Evolutionary conservation across 1,140 invertebrate genomes (phyloP).

Genomic region (Halictus rubicundus): DNA sequence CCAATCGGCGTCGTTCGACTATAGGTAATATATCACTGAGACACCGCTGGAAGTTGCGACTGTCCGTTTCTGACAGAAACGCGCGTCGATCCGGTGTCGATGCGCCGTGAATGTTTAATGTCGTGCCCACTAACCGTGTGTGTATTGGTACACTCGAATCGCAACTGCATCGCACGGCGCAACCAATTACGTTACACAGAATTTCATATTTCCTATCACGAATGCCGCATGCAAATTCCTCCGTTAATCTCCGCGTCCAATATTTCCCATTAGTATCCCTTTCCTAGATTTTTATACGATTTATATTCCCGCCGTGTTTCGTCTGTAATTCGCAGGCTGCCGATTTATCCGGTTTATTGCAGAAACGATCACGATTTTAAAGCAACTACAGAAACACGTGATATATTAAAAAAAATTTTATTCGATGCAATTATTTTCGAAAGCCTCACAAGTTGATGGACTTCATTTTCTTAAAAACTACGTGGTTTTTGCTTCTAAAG

Average conservation of each 20-base stretch:
- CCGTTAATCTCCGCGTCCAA: not conserved
- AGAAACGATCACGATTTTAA: no score
- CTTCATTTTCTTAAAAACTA: no score
- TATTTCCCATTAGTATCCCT: no score
- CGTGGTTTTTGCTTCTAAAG: no score
- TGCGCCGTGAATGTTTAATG: conserved; percentile 60
- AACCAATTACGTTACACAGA: not conserved
- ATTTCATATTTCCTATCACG: not conserved
- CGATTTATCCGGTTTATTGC: no score
- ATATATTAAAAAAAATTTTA: no score
- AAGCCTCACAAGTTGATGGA: no score
- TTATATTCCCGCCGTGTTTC: no score
- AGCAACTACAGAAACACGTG: no score
- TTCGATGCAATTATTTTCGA: no score
- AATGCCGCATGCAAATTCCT: not conserved
- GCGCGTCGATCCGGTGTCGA: conserved; percentile 32
- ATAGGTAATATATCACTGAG: conserved; percentile 75
- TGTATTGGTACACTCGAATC: conserved; percentile 19
- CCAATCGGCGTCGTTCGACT: conserved; percentile 78
- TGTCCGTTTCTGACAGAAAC: not conserved
- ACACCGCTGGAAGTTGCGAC: conserved; percentile 13
- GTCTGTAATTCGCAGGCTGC: no score
- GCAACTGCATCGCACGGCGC: conserved; percentile 41
- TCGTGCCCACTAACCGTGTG: conserved; percentile 59
- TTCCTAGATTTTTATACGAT: no score